These are phyloP conservation scores for Acrobasis repandana DNA, from an alignment of 2,888 invertebrate genomes.

Conservation along the genomic window DNA sequence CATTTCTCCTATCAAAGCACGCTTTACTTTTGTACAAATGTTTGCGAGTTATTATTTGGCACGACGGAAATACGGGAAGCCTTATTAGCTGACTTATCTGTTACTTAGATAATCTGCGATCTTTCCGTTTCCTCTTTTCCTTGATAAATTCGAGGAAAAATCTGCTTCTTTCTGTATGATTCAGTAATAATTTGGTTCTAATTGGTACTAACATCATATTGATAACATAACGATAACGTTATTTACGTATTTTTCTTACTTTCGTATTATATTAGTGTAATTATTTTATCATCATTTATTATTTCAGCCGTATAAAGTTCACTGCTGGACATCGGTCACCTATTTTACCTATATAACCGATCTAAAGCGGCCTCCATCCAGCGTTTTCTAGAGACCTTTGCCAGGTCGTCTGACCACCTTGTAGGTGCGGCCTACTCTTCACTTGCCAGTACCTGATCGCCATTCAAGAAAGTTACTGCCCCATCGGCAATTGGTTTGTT, in stretches of 20 bases:
- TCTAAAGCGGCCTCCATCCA: no score
- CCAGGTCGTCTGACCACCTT: no score
- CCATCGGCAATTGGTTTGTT: no score
- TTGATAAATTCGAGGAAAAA: conserved; percentile 9
- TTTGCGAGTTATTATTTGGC: not conserved
- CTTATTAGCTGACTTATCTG: conserved; percentile 12
- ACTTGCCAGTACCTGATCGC: no score
- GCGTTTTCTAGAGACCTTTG: no score
- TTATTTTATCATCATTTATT: not conserved
- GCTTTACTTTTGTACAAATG: not conserved
- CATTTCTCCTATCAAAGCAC: no score
- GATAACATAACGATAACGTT: not conserved
- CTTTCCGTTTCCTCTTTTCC: conserved; percentile 9
- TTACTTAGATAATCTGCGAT: conserved; percentile 18
- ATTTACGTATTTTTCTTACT: not conserved
- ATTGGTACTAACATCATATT: conserved; percentile 1
- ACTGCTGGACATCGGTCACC: no score
- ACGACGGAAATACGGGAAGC: conserved; percentile 4
- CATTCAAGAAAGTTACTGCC: no score
- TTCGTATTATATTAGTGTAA: not conserved
- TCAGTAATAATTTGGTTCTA: conserved; percentile 4
- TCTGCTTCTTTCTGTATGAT: not conserved
- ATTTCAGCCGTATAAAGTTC: no score
- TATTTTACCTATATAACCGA: no score
- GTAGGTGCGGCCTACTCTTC: no score